Base-by-base conservation (phyloP, 2,888 invertebrate species). In the Leucoptera coffeella region DNA sequence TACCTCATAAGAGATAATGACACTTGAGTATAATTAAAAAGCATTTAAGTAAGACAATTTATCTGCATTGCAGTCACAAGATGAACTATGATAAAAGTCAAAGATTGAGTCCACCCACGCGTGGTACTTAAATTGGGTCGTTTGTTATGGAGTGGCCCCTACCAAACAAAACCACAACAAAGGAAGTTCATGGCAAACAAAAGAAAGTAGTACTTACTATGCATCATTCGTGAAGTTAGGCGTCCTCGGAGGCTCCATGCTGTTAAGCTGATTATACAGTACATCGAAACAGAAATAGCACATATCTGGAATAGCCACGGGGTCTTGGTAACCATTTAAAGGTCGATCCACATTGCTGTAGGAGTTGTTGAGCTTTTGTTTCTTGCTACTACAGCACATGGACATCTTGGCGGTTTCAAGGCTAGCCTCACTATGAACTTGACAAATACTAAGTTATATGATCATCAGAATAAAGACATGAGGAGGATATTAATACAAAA, bases 271-370 rank as follows among this genome's bases (percentile, higher is more conserved):
- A 64, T 85, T 83, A 67, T 94, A 88, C 39, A 99, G 82, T 43
- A 96, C 94, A 74, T 99, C 97, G 76, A 97, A 99, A 79, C 99
- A 99, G 75, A 89, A 97, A 76, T 88, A 91, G 58, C 94, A 94
- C 97, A 99, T 99, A 61, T 96, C 95, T 36, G 87, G 85, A 57
- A 84, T 80, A 41, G 89, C 91, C 40, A 93, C 85, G 41, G 60
- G 50, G 38, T 69, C 71, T 43, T 62, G 56, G 48, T 62, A 61
- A 45, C 69, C 71, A 49, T 73, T 67, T 42, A 65, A 46, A 43
- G 71, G 67, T 56, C 78, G 75, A 41, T 78, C 78, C 47, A 77
- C 71, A n/a, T n/a, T n/a, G 40, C 64, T 73, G 43, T 52, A 64
- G 2, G 59, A 57, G 43, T 83, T 85, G 65, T 84, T 89, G 38